A percentile compares a stretch with the other conserved stretches of the same genome.
Conservation (phyloP, 2,113 vertebrate species). For the Semnornis frantzii region DNA sequence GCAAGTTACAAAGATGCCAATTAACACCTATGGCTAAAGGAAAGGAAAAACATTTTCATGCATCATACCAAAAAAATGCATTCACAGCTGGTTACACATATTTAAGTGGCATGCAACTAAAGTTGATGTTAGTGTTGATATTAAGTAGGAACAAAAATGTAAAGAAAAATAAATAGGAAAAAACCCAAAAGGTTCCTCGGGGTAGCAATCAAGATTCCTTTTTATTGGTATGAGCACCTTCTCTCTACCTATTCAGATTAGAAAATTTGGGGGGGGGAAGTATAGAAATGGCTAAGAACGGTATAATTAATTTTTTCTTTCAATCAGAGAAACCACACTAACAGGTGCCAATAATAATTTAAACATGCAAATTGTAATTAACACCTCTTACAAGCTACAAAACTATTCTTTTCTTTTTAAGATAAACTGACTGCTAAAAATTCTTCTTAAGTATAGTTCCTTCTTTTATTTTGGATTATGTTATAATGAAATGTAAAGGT, state of each 20-base stretch:
- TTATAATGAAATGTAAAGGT: neutral
- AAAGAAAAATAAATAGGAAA: neutral
- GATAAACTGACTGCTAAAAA: neutral
- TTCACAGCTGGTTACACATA: constrained; percentile 77
- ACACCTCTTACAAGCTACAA: constrained; percentile 27
- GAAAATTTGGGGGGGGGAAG: constrained; percentile 4
- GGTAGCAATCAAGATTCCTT: constrained; percentile 1
- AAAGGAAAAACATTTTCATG: constrained; percentile 61
- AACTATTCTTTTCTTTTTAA: constrained; percentile 46
- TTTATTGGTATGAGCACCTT: constrained; percentile 11
- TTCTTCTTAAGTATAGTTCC: neutral
- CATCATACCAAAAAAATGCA: constrained; percentile 67
- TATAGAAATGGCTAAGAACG: constrained; percentile 26
- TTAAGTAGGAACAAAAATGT: constrained; percentile 39
- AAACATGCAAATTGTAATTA: constrained; percentile 50
- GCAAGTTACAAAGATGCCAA: constrained; percentile 84
- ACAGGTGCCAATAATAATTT: constrained; percentile 23
- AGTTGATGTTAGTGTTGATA: constrained; percentile 66
- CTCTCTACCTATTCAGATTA: constrained; percentile 51
- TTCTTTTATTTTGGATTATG: neutral
- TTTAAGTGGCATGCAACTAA: constrained; percentile 61
- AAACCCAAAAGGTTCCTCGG: neutral
- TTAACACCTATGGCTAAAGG: constrained; percentile 83
- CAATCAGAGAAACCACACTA: neutral
- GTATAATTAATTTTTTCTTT: neutral